Conservation (phyloP, 2,888 invertebrate species). For the Capitulum mitella region DNA sequence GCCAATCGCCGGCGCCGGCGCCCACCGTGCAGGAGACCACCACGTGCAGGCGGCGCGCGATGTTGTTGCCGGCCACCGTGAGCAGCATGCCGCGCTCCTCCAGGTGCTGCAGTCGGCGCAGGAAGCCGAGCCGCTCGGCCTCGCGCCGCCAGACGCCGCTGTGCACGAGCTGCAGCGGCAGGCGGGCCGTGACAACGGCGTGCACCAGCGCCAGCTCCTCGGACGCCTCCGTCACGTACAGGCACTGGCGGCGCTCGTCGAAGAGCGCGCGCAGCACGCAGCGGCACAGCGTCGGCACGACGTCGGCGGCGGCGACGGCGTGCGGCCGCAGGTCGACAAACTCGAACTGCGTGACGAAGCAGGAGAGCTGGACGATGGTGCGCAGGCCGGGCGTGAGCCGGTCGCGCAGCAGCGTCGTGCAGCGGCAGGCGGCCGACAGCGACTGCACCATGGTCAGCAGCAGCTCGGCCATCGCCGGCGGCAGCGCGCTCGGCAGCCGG, state of each 20-base stretch:
- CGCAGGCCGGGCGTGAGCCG: not conserved
- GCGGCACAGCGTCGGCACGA: not conserved
- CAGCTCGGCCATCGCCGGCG: not conserved
- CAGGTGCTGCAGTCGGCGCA: not conserved
- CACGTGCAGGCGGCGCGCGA: not conserved
- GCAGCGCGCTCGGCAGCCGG: not conserved
- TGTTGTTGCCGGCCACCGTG: not conserved
- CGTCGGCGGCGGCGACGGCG: not conserved
- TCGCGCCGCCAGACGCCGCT: not conserved
- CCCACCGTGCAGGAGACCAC: not conserved
- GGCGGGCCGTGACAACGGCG: not conserved
- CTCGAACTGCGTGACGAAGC: not conserved
- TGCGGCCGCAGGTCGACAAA: not conserved
- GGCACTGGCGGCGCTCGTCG: not conserved
- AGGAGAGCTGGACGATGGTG: not conserved
- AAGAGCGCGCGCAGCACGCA: not conserved
- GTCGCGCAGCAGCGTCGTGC: not conserved
- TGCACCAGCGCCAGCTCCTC: not conserved
- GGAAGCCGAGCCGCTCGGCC: not conserved
- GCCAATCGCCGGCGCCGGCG: not conserved
- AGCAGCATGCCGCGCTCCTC: not conserved
- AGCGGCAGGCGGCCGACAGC: not conserved
- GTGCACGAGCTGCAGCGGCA: not conserved
- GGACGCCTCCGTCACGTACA: not conserved
- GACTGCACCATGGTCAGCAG: not conserved